Conservation (phyloP, 2,888 invertebrate genomes). For the Tetragonisca angustula region DNA sequence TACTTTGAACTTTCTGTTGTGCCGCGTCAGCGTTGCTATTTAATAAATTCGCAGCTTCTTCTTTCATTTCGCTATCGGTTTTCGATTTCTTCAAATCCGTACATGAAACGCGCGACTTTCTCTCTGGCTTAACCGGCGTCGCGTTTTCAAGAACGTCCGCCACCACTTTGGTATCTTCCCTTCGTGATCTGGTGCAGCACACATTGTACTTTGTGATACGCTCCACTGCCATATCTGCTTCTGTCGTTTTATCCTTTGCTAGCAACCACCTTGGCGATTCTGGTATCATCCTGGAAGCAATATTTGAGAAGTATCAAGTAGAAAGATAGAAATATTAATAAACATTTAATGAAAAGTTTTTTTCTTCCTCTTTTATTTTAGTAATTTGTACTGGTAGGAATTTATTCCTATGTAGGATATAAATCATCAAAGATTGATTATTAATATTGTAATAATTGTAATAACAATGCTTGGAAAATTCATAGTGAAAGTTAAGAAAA, state of each 20-base stretch:
- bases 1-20: conserved; percentile 59
- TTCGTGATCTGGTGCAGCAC: conserved; percentile 69
- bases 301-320: neutral
- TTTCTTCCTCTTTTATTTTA: too few species aligned
- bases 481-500: too few species aligned
- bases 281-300: conserved; percentile 80
- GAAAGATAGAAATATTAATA: too few species aligned
- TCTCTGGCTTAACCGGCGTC: conserved; percentile 72
- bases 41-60: conserved; percentile 73
- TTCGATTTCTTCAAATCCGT: conserved; percentile 62
- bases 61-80: conserved; percentile 54
- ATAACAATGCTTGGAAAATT: too few species aligned
- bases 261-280: conserved; percentile 83
- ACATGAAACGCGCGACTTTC: conserved; percentile 71
- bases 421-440: too few species aligned
- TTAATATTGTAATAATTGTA: too few species aligned
- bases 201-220: conserved; percentile 79
- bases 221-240: conserved; percentile 79
- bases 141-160: conserved; percentile 45
- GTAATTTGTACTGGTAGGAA: too few species aligned
- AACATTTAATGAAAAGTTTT: neutral
- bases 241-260: conserved; percentile 77
- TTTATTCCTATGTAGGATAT: too few species aligned
- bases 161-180: conserved; percentile 53
- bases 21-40: conserved; percentile 48